Percentiles rank a stretch among this genome's conserved stretches.
Evolutionary conservation across 2,113 vertebrate genomes (phyloP).

Genomic region (Shinisaurus crocodilurus): DNA sequence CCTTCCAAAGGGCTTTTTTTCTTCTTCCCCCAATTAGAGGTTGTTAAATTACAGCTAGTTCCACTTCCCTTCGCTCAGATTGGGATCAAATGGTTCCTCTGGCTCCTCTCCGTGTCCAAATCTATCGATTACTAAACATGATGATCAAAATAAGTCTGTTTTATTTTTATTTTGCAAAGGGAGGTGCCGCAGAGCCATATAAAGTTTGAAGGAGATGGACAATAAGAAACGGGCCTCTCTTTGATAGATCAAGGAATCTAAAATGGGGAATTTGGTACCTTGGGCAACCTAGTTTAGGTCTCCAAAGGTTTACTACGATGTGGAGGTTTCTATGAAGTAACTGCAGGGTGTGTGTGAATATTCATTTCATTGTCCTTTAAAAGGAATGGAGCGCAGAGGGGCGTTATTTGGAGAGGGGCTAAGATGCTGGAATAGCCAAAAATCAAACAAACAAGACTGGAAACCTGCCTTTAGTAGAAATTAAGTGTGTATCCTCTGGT

Average conservation of each 20-base stretch:
- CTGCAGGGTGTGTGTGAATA: constrained; percentile 16
- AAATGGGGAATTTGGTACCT: constrained; percentile 46
- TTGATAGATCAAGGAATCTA: constrained; percentile 33
- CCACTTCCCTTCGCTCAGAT: constrained; percentile 60
- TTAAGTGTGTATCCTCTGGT: constrained; percentile 50
- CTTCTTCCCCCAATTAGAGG: no score
- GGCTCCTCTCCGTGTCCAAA: not conserved
- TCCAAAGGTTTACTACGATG: constrained; percentile 62
- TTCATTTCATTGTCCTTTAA: constrained; percentile 50
- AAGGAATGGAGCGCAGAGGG: constrained; percentile 15
- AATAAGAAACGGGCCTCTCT: constrained; percentile 53
- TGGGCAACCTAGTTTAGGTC: constrained; percentile 72
- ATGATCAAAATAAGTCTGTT: not conserved
- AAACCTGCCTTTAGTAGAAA: constrained; percentile 48
- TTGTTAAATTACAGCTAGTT: constrained; percentile 68
- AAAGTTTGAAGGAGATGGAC: constrained; percentile 61
- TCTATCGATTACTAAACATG: not conserved
- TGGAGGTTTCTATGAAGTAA: constrained; percentile 50
- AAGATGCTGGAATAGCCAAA: constrained; percentile 21
- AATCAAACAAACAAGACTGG: not conserved
- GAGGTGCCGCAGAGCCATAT: constrained; percentile 67
- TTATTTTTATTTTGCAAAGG: constrained; percentile 62
- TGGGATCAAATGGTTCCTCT: constrained; percentile 40
- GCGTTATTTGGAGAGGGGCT: not conserved
- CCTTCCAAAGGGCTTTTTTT: constrained; percentile 66